phyloP scores from a whole-genome alignment of 2,888 invertebrate species.

The Erebia epiphron region DNA sequence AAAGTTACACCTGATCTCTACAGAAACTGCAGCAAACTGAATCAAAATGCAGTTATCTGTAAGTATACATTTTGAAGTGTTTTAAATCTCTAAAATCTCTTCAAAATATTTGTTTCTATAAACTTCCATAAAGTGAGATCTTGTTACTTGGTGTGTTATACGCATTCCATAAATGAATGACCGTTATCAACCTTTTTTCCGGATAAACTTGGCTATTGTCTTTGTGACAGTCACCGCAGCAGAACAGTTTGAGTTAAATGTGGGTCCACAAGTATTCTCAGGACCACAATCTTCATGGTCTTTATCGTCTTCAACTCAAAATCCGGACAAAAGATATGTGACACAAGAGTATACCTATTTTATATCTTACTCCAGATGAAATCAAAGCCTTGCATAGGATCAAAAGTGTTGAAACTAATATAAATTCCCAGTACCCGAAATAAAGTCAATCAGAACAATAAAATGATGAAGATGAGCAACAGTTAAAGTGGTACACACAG shows the following conservation, averaged over 20 bases:
- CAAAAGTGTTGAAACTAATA: slow-evolving; percentile 40
- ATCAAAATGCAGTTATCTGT: slow-evolving; percentile 30
- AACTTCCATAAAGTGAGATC: too few species aligned
- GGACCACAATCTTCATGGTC: slow-evolving; percentile 41
- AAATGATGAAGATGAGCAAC: slow-evolving; percentile 13
- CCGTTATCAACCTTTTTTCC: slow-evolving; percentile 14
- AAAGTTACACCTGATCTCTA: slow-evolving; percentile 25
- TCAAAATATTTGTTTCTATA: too few species aligned
- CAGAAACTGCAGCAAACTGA: slow-evolving; percentile 20
- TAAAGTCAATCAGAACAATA: slow-evolving; percentile 32
- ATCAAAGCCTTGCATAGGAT: slow-evolving; percentile 54
- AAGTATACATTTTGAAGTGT: slow-evolving; percentile 16
- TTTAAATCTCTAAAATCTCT: too few species aligned
- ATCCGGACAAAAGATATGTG: slow-evolving; percentile 44
- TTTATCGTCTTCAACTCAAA: slow-evolving; percentile 35
- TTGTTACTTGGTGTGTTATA: not conserved
- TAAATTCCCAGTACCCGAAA: slow-evolving; percentile 30
- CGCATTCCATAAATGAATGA: not conserved
- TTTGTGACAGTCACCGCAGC: slow-evolving; percentile 40
- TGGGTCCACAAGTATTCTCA: slow-evolving; percentile 54
- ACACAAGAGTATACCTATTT: slow-evolving; percentile 60
- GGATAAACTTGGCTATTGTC: slow-evolving; percentile 27
- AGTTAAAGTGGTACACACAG: not conserved
- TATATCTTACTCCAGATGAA: slow-evolving; percentile 66
- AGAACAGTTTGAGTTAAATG: slow-evolving; percentile 48